Conservation (phyloP, 2,797 vertebrate genomes). For the Huso huso region DNA sequence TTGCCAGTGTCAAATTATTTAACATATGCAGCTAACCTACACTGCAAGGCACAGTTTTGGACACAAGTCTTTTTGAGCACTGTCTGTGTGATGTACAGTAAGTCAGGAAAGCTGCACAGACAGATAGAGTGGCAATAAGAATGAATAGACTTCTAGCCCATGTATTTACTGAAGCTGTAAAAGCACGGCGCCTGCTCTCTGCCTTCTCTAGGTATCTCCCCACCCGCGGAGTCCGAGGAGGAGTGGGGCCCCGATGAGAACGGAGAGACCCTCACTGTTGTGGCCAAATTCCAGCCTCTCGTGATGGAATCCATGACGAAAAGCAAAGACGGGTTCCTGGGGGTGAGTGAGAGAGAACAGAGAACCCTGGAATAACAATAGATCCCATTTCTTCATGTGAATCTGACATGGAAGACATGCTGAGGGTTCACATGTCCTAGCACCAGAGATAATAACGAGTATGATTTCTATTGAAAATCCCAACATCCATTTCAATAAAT, state of each 20-base stretch:
- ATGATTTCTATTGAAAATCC: too few relatives aligned
- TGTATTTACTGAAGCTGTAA: too few relatives aligned
- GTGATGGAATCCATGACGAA: slow-evolving; percentile 91
- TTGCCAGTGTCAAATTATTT: too few relatives aligned
- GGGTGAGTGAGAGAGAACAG: slow-evolving; percentile 56
- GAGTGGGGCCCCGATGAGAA: slow-evolving; percentile 58
- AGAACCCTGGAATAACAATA: neutral
- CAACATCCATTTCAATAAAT: too few relatives aligned
- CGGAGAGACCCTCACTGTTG: slow-evolving; percentile 74
- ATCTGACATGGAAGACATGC: neutral
- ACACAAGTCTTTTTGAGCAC: too few relatives aligned
- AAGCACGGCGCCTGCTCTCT: neutral
- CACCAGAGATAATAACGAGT: too few relatives aligned
- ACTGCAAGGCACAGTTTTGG: too few relatives aligned
- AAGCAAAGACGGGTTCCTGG: slow-evolving; percentile 93
- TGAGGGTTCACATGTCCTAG: neutral
- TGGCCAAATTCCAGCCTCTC: slow-evolving; percentile 87
- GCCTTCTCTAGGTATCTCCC: slow-evolving; percentile 60
- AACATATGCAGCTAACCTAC: too few relatives aligned
- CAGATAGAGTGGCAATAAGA: neutral
- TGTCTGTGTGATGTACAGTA: too few relatives aligned
- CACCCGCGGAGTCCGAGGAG: slow-evolving; percentile 66
- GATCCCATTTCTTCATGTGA: neutral
- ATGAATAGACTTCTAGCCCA: too few relatives aligned
- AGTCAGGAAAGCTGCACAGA: neutral